Base-by-base conservation (phyloP, 2,888 invertebrate genomes). In the Drosophila melanocephala region DNA sequence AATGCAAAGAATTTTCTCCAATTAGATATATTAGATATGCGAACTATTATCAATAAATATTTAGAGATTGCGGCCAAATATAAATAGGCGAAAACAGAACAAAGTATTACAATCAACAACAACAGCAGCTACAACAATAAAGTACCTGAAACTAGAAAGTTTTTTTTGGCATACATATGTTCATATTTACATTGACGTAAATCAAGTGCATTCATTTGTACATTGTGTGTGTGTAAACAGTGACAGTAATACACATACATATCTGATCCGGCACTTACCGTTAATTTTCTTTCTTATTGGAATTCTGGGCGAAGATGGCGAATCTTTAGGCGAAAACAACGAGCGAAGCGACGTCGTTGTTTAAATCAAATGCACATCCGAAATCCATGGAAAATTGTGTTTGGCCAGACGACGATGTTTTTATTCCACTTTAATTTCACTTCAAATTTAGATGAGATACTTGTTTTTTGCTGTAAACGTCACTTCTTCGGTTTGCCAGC, bases 381-480 rank as follows among this genome's bases (percentile, higher is more conserved):
- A 81, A 62, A 50, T 62, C 77, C 78, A 79, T 81, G 56, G 32
- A 76, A 58, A 64, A 53, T 57, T 66, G 47, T 52, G 30, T 28
- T 33, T 56, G 58, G n/a, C 59, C 69, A 33, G 50, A 63, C 50
- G 35, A 74, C 56, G 61, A 61, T 51, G 30, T 62, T 64, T 80
- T 58, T 72, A 37, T 57, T 65, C 16, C 12, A 44, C 12, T 12
- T 44, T 56, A 80, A 75, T 78, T 71, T 78, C 81, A 81, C 78
- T 76, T 76, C 28, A 68, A 87, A 83, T 78, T 83, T 84, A 60
- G 72, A 81, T 64, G 70, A 87, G 63, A 84, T 87, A 81, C 67
- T 79, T 76, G 85, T 59, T 77, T 68, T 59, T 68, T 71, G 69
- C 70, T 85, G 89, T 80, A 88, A 84, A 84, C 89, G 89, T 88